Evolutionary conservation across 2,888 invertebrate species (phyloP).

Genomic region (Drosophila robusta): DNA sequence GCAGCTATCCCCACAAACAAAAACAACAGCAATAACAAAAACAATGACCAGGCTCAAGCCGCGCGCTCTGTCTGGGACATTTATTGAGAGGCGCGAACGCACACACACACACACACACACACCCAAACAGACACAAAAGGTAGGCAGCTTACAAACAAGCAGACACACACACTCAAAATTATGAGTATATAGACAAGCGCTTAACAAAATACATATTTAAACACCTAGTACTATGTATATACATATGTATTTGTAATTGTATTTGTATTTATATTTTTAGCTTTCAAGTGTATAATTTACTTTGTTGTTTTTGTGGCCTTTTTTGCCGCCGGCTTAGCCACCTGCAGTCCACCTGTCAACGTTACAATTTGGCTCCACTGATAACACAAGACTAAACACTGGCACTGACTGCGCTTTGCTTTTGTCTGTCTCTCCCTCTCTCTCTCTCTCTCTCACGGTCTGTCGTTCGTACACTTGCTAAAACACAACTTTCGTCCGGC

Average conservation of each 20-base stretch:
- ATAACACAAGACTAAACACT: slow-evolving; percentile 68
- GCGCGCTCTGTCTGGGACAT: slow-evolving; percentile 20
- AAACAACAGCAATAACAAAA: slow-evolving; percentile 13
- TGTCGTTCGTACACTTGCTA: slow-evolving; percentile 25
- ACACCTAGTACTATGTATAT: neutral
- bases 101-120: slow-evolving; percentile 14
- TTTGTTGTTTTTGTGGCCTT: slow-evolving; percentile 49
- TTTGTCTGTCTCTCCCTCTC: slow-evolving; percentile 6
- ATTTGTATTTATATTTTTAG: slow-evolving; percentile 22
- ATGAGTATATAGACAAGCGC: slow-evolving; percentile 28
- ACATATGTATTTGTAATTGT: neutral
- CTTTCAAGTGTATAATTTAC: slow-evolving; percentile 60
- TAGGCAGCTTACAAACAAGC: slow-evolving; percentile 27
- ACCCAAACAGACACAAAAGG: slow-evolving; percentile 13
- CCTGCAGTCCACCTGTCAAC: slow-evolving; percentile 53
- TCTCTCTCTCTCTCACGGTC: slow-evolving; percentile 10
- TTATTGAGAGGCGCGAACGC: slow-evolving; percentile 55
- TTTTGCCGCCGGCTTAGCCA: slow-evolving; percentile 63
- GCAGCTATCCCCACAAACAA: slow-evolving; percentile 38
- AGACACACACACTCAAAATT: slow-evolving; percentile 19
- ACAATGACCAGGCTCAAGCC: slow-evolving; percentile 30
- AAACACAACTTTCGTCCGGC: slow-evolving; percentile 23
- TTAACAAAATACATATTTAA: slow-evolving; percentile 40
- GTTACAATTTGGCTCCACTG: slow-evolving; percentile 47
- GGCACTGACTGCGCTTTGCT: slow-evolving; percentile 56